Base-by-base conservation (phyloP, 1,140 invertebrate species). In the Aporrectodea caliginosa region DNA sequence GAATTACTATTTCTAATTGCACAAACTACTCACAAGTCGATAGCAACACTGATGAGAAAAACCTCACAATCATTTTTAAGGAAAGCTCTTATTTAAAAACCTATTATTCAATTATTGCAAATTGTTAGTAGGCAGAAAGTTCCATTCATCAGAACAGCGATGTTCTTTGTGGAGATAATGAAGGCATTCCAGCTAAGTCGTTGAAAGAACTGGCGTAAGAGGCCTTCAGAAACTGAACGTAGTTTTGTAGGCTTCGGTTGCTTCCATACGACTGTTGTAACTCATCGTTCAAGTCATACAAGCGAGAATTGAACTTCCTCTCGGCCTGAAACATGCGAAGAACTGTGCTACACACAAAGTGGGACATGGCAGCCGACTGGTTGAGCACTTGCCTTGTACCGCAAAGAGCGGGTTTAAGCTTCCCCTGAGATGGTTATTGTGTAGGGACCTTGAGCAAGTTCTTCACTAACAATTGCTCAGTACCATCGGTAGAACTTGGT, bases 151-250 rank as follows among this genome's bases (percentile, higher is more conserved):
- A 58, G 6, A 58, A 58, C 6, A 58, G 43, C 43, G 43, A 22
- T 22, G 43, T 58, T 22, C 43, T 6, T 22, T 58, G 43, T 12
- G 43, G 43, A 6, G 43, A 58, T n/a, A n/a, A n/a, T 22, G 43
- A 58, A 6, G 6, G 43, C 6, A 58, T 58, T 58, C 43, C 43
- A 22, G 43, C 43, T 22, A 58, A 58, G 43, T 88, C 87, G 1
- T 86, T 85, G 78, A 88, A 87, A 1, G 87, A 85, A 73, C 85
- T 87, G 75, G 86, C 85, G 77, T 88, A 88, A 30, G 87, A 87
- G 79, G 84, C 86, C 80, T 88, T 88, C 12, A 88, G 84, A 75
- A 88, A 88, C 82, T 88, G 87, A 16, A 88, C 86, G 77, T 88
- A 88, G 81, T 88, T 88, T 82, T 88, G 87, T 85, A 88, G 86